Evolutionary conservation across 2,113 vertebrate species (phyloP), one percentile per base, ranked within the genome.

Genomic region (Manacus vitellinus): DNA sequence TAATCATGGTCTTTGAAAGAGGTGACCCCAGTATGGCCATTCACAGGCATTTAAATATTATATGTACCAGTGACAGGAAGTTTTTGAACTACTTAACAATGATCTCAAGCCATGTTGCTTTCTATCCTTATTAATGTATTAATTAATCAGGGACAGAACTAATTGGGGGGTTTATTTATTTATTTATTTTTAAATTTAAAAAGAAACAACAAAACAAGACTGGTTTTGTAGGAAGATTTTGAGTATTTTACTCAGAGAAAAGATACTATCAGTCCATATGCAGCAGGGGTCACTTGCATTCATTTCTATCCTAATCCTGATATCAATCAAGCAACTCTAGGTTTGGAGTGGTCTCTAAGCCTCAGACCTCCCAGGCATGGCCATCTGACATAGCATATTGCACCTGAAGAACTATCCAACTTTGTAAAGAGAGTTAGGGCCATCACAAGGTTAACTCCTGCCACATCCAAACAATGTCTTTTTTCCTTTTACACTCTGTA

Each of bases 361-460:
- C 84, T 95, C 91, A 94, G 91, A 94, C 89, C 89, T 94, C 93
- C 94, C 77, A 96, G 76, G 77, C 87, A 76, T 5, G 16, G 77
- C 94, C 95, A 97, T 95, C 94, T 97, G 96, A 97, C 94, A 92
- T 14, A 92, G 89, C 95, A 95, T 89, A 94, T 94, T 96, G 94
- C 84, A 91, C 85, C 73, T 95, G 87, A 91, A 96, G 58, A 95
- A 92, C 70, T 61, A 49, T 82, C 66, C 93, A 91, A 68, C 86
- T 96, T 94, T 33, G 21, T 56, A 31, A 92, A 85, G 61, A 92
- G 43, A 84, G 61, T 85, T 75, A 46, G 25, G 70, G 44, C 77
- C 74, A 68, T 68, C 56, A 82, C 7, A 14, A 96, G 66, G 77
- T 67, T 96, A 94, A 92, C 33, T 27, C 70, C 52, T 1, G 1